Conservation (phyloP, 2,797 vertebrate species). For the Columba guinea region DNA sequence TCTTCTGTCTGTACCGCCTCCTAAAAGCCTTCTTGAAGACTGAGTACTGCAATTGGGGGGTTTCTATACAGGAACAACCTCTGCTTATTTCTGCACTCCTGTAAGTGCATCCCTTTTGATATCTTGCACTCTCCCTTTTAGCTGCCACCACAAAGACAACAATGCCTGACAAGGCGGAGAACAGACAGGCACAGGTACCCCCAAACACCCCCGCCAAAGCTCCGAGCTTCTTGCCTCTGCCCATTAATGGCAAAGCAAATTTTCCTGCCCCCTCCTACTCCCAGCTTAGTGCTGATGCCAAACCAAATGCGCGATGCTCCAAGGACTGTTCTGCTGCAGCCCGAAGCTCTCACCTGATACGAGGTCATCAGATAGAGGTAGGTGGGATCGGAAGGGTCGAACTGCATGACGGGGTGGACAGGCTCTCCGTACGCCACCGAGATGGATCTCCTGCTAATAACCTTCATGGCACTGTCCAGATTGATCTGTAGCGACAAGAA, state of each 20-base stretch:
- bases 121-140: not conserved
- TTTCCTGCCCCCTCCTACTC: not conserved
- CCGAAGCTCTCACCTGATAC: slow-evolving; percentile 85
- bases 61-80: not conserved
- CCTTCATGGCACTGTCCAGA: slow-evolving; percentile 82
- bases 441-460: slow-evolving; percentile 84
- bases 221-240: not conserved
- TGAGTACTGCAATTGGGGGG: not conserved
- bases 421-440: slow-evolving; percentile 86
- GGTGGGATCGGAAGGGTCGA: slow-evolving; percentile 89
- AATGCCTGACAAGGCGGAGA: not conserved
- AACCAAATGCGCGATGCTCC: not conserved
- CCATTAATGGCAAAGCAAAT: not conserved
- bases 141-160: not conserved
- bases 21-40: not conserved
- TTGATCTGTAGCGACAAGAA: slow-evolving; percentile 81
- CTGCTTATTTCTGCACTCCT: not conserved
- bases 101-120: fast-evolving
- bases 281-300: not conserved
- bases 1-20: not conserved
- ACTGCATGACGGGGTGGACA: slow-evolving; percentile 94
- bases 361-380: slow-evolving; percentile 97
- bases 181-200: not conserved
- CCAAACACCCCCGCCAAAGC: not conserved
- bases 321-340: not conserved